Percentiles rank a stretch among this genome's conserved stretches.
phyloP scores from a whole-genome alignment of 1,140 invertebrate species.

The Oncopodura yosiiana region DNA sequence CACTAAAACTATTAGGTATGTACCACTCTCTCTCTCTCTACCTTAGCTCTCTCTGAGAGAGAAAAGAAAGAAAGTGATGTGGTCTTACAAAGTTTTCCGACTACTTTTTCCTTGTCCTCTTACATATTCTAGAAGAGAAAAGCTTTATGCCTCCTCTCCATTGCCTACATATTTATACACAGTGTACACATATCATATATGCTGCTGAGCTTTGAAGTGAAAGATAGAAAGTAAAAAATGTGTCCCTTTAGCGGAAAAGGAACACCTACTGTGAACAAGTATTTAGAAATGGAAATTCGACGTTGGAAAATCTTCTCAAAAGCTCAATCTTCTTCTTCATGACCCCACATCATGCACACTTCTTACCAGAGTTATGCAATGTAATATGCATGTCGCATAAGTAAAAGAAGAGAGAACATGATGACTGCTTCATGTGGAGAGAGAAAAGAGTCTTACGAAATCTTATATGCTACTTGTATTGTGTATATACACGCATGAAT shows the following conservation, averaged over 20 bases:
- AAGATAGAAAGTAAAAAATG: slow-evolving; percentile 27
- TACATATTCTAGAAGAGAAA: slow-evolving; percentile 20
- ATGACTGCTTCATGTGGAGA: too few relatives aligned
- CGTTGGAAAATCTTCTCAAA: slow-evolving; percentile 15
- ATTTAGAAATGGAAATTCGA: slow-evolving; percentile 35
- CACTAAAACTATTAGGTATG: too few relatives aligned
- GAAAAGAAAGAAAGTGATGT: slow-evolving; percentile 12
- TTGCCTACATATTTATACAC: too few relatives aligned
- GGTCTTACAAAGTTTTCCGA: slow-evolving; percentile 18
- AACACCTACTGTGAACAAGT: slow-evolving; percentile 31
- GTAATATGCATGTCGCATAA: too few relatives aligned
- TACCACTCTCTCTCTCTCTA: too few relatives aligned
- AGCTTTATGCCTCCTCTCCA: neutral
- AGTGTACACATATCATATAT: too few relatives aligned
- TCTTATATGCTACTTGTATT: too few relatives aligned
- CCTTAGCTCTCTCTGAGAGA: too few relatives aligned
- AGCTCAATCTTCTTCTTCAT: slow-evolving; percentile 24
- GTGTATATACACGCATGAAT: too few relatives aligned
- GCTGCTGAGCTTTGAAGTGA: neutral
- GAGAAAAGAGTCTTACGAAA: too few relatives aligned
- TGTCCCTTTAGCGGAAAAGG: slow-evolving; percentile 25
- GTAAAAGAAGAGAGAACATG: too few relatives aligned
- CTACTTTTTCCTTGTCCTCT: slow-evolving; percentile 27
- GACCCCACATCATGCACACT: slow-evolving; percentile 29
- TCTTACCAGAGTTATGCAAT: too few relatives aligned